phyloP scores from a whole-genome alignment of 2,113 vertebrate genomes.

The Tyto alba region DNA sequence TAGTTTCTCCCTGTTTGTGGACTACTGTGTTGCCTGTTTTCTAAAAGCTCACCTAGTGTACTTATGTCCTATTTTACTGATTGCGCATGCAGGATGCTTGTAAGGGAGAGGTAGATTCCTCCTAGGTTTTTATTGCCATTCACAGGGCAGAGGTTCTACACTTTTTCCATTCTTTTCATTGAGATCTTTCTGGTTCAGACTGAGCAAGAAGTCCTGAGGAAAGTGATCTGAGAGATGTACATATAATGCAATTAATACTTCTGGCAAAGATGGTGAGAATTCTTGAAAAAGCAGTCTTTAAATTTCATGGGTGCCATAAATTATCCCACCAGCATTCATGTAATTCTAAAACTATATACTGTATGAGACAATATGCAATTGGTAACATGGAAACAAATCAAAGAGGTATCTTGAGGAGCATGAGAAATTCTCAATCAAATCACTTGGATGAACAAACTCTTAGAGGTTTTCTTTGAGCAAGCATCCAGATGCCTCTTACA shows the following conservation, averaged over 20 bases:
- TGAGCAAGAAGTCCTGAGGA: neutral
- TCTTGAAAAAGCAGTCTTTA: neutral
- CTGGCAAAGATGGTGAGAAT: neutral
- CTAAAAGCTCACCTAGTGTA: neutral
- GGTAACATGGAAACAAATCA: neutral
- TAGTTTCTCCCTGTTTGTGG: neutral
- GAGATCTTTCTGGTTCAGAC: neutral
- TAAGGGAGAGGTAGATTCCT: neutral
- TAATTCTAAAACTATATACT: neutral
- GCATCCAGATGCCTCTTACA: neutral
- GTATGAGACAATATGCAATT: neutral
- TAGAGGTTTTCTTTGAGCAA: neutral
- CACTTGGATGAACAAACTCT: neutral
- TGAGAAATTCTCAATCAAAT: neutral
- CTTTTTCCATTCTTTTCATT: neutral
- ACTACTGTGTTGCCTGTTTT: neutral
- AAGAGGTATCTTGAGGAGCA: neutral
- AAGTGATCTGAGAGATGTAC: fast-evolving
- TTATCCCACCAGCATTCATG: neutral
- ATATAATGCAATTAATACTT: neutral
- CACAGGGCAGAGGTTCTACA: neutral
- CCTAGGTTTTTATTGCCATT: neutral
- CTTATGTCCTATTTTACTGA: neutral
- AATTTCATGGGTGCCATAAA: neutral
- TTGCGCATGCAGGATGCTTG: neutral